These are phyloP conservation scores for Numenius arquata DNA, from an alignment of 2,113 vertebrate species.

Conservation along the genomic window DNA sequence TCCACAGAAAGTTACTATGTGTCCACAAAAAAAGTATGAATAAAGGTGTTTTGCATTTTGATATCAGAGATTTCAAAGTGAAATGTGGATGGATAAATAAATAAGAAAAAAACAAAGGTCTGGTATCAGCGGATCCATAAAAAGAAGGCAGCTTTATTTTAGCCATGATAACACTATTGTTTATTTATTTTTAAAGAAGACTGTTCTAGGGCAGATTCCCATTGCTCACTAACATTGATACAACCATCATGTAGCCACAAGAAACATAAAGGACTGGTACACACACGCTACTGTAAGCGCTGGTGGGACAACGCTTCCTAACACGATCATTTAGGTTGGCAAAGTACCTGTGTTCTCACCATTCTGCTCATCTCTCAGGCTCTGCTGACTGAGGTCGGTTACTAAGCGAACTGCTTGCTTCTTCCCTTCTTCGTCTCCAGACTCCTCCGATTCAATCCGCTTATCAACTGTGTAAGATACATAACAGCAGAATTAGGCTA, in stretches of 20 bases:
- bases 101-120: background rate
- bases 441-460: slow-evolving; percentile 92
- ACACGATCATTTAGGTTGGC: rapidly evolving
- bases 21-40: rapidly evolving
- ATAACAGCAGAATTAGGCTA: background rate
- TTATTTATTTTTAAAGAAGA: background rate
- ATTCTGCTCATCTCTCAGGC: slow-evolving; percentile 74
- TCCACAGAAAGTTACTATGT: background rate
- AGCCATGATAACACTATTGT: rapidly evolving
- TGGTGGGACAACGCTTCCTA: background rate
- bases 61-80: background rate
- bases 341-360: slow-evolving; percentile 49
- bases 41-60: rapidly evolving
- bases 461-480: slow-evolving; percentile 83
- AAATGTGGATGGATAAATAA: background rate
- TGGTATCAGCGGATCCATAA: background rate
- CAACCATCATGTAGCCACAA: rapidly evolving
- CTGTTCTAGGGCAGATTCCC: rapidly evolving
- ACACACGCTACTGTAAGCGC: rapidly evolving
- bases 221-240: rapidly evolving
- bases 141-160: background rate
- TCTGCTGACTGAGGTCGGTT: slow-evolving; percentile 80
- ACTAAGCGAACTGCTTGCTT: slow-evolving; percentile 79
- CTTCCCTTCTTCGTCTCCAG: slow-evolving; percentile 91
- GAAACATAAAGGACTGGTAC: background rate